A percentile compares a stretch with the other conserved stretches of the same genome.
phyloP scores from a whole-genome alignment of 2,113 vertebrate genomes.

The Phaetusa simplex region DNA sequence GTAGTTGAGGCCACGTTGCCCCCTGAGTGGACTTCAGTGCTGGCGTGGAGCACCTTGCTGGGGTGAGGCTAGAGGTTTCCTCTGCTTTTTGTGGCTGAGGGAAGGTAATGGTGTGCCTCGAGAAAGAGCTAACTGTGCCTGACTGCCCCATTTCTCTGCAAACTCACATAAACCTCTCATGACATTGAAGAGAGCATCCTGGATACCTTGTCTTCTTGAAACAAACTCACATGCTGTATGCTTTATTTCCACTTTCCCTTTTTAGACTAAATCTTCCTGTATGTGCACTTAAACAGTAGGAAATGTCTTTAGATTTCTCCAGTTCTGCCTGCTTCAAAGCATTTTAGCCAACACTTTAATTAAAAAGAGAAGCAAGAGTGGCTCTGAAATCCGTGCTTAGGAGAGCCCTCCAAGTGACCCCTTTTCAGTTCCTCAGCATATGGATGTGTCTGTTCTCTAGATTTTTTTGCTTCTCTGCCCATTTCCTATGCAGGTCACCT shows the following conservation, averaged over 20 bases:
- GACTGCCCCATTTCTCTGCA: neutral
- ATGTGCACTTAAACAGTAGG: neutral
- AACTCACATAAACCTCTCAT: neutral
- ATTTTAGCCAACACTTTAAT: neutral
- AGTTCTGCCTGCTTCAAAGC: neutral
- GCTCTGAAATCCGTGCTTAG: neutral
- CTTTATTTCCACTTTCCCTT: neutral
- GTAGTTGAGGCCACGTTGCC: neutral
- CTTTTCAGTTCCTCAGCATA: neutral
- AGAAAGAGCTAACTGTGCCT: neutral
- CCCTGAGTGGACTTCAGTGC: neutral
- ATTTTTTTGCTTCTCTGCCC: neutral
- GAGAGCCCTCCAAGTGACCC: neutral
- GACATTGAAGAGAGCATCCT: neutral
- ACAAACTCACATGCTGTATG: neutral
- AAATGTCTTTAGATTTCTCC: neutral
- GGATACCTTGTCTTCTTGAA: neutral
- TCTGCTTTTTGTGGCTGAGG: neutral
- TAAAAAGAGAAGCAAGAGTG: neutral
- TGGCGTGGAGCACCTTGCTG: neutral
- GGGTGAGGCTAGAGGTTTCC: neutral
- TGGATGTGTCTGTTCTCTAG: neutral
- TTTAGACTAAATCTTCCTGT: neutral
- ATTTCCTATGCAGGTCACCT: neutral
- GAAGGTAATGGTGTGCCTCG: neutral